Base-by-base conservation (phyloP, 2,113 vertebrate genomes). In the Passer domesticus region DNA sequence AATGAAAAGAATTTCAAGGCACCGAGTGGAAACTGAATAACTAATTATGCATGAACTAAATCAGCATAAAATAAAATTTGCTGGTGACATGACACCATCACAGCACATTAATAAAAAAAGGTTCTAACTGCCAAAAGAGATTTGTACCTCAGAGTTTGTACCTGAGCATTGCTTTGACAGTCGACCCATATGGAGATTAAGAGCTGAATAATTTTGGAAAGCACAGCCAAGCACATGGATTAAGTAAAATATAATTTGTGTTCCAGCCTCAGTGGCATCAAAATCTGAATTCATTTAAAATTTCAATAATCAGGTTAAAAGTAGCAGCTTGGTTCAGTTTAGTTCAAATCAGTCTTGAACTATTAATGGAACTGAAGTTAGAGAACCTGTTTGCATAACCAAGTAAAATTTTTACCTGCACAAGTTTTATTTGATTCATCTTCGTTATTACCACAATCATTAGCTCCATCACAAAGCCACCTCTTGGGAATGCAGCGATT, bases 401-500 rank as follows among this genome's bases (percentile, higher is more conserved):
- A 81, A 78, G 43, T 62, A 28, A 93, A 92, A 68, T 30, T 44
- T 84, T 97, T 98, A 99, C 99, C 99, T 98, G 99, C 95, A 85
- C 99, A 99, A 23, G 99, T 99, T 94, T 97, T 91, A 97, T 98
- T 99, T 89, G 99, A 98, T 96, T 99, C 99, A 24, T 99, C 99
- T 95, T 99, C 99, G 15, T 98, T 98, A 95, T 97, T 98, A 5
- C 99, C 99, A 87, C 99, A 99, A 87, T 99, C 99, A 95, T 99
- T 98, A 27, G 98, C 98, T 96, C 99, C 99, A 81, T 99, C 99
- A 74, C 99, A 99, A 72, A 99, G 98, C 99, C 99, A 99, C 81
- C 98, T 98, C 97, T 99, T 99, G 74, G 99, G 99, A 95, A 99
- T 99, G 89, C 99, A 99, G 82, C 98, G 99, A 90, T 99, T 99